These are phyloP conservation scores for Hetaerina americana DNA, from an alignment of 1,140 invertebrate species.

Conservation along the genomic window DNA sequence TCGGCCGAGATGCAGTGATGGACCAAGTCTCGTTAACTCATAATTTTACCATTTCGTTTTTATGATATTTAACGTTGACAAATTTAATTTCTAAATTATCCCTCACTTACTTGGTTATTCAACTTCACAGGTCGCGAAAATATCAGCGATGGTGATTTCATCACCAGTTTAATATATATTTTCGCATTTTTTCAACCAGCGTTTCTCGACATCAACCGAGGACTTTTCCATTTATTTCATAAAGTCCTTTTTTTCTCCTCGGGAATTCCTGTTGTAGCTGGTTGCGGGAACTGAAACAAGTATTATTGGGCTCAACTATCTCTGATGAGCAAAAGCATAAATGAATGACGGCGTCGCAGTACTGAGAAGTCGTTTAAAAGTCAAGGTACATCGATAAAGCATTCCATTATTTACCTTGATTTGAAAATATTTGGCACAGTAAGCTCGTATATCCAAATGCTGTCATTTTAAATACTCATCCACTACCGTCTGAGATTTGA, in stretches of 20 bases:
- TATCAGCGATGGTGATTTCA: constrained; percentile 57
- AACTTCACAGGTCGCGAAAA: constrained; percentile 67
- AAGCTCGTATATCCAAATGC: constrained; percentile 53
- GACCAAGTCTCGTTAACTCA: too few species aligned
- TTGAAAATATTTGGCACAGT: constrained; percentile 55
- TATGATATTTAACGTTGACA: too few species aligned
- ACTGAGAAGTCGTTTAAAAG: background rate
- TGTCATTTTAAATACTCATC: constrained; percentile 85
- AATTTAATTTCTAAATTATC: too few species aligned
- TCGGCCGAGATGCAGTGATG: too few species aligned
- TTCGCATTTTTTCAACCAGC: constrained; percentile 40
- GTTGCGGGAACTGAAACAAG: constrained; percentile 32
- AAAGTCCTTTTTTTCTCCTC: constrained; percentile 29
- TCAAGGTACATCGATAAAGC: background rate
- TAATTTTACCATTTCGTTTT: constrained; percentile 37
- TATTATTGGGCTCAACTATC: background rate
- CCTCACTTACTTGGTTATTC: constrained; percentile 59
- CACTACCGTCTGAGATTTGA: constrained; percentile 50
- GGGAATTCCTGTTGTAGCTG: constrained; percentile 33
- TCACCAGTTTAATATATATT: constrained; percentile 51
- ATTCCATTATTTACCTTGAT: constrained; percentile 27
- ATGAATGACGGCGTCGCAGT: background rate
- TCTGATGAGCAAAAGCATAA: background rate
- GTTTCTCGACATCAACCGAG: constrained; percentile 43
- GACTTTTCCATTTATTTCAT: constrained; percentile 37